Conservation (phyloP, 1,140 invertebrate genomes). For the Sycophaga agraensis region DNA sequence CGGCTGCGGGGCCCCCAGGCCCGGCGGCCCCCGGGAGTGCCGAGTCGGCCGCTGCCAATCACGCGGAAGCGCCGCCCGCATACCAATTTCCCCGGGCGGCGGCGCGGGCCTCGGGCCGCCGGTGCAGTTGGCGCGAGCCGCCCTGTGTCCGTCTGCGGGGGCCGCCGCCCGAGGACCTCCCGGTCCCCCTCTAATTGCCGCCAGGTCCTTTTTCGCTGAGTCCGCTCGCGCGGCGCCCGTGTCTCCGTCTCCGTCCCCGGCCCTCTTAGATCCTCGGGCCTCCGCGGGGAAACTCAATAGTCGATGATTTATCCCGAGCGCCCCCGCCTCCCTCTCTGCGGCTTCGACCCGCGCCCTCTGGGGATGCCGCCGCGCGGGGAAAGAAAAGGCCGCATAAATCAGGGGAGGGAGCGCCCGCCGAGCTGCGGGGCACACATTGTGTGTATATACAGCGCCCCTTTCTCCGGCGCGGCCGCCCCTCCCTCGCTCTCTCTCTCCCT, state of each 20-base stretch:
- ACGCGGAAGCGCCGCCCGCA: slow-evolving; percentile 38
- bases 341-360: too few relatives aligned
- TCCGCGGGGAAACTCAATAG: slow-evolving; percentile 15
- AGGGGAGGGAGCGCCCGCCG: not conserved
- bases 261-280: not conserved
- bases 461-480: not conserved
- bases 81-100: slow-evolving; percentile 37
- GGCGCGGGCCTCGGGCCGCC: not conserved
- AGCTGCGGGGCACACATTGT: too few relatives aligned
- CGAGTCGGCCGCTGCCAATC: slow-evolving; percentile 41
- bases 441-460: too few relatives aligned
- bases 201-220: slow-evolving; percentile 16
- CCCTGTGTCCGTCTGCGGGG: not conserved
- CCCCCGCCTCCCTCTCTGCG: too few relatives aligned
- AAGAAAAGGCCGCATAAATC: slow-evolving; percentile 13
- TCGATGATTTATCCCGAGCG: slow-evolving; percentile 22
- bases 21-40: too few relatives aligned
- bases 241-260: not conserved
- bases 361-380: not conserved
- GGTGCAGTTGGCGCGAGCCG: not conserved
- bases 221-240: not conserved
- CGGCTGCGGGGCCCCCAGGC: too few relatives aligned
- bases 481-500: not conserved
- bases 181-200: slow-evolving; percentile 17
- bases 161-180: not conserved